phyloP scores from a whole-genome alignment of 2,113 vertebrate species.

The Drymodes brunneopygia region DNA sequence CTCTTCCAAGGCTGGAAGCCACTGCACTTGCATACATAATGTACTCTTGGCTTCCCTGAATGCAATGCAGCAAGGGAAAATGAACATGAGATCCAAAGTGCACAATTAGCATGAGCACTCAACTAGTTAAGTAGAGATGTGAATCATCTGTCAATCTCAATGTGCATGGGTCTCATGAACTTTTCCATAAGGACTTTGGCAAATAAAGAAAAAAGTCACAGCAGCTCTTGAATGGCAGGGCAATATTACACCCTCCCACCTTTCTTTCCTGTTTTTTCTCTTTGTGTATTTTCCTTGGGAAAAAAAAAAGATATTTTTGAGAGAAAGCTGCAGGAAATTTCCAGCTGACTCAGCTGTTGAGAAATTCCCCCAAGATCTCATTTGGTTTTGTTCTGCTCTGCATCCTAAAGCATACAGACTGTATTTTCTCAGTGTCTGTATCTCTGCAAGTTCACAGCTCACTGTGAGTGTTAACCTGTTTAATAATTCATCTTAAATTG shows the following conservation, averaged over 20 bases:
- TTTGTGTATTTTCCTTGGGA: neutral
- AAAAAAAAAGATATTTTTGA: neutral
- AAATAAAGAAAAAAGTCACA: neutral
- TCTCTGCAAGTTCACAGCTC: neutral
- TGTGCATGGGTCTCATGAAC: neutral
- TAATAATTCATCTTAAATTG: neutral
- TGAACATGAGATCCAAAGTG: neutral
- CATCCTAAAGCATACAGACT: neutral
- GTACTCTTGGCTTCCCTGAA: neutral
- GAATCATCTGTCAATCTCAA: neutral
- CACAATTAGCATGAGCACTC: neutral
- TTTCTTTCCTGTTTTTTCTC: neutral
- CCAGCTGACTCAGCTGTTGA: neutral
- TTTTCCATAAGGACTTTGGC: neutral
- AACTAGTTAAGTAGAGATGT: neutral
- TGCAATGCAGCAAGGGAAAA: neutral
- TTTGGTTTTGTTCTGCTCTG: neutral
- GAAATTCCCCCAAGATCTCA: neutral
- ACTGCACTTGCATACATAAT: neutral
- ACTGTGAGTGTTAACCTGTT: neutral
- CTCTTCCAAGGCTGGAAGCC: neutral
- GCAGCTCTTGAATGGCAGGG: neutral
- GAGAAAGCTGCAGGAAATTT: neutral
- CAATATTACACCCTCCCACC: neutral
- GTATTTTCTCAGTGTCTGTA: neutral